Percentiles rank a stretch among this genome's conserved stretches.
These are phyloP conservation scores for Morpho helenor DNA, from an alignment of 2,888 invertebrate species.

Conservation along the genomic window DNA sequence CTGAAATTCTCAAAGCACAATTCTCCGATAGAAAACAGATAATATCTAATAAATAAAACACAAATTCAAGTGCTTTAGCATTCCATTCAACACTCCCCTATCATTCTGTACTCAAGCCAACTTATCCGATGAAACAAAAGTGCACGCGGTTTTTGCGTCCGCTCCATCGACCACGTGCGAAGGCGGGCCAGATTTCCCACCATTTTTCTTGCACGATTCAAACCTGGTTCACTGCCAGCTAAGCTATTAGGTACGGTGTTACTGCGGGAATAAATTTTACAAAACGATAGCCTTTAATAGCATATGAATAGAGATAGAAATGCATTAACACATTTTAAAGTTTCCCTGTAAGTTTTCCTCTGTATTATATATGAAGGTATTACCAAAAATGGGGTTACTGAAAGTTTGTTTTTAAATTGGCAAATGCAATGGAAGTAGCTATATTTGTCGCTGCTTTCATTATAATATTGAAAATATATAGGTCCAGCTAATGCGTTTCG, in stretches of 20 bases:
- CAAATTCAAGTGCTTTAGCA: slow-evolving; percentile 12
- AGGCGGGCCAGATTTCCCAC: slow-evolving; percentile 32
- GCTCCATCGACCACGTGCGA: slow-evolving; percentile 21
- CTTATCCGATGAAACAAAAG: slow-evolving; percentile 32
- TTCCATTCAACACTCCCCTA: slow-evolving; percentile 23
- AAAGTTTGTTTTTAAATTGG: slow-evolving; percentile 25
- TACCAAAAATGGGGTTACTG: slow-evolving; percentile 24
- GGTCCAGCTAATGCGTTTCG: slow-evolving; percentile 13
- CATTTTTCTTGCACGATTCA: slow-evolving; percentile 35
- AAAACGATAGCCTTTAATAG: slow-evolving; percentile 15
- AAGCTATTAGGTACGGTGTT: slow-evolving; percentile 29
- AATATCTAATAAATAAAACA: slow-evolving; percentile 9
- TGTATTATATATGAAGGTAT: slow-evolving; percentile 21
- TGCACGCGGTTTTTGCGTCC: slow-evolving; percentile 31
- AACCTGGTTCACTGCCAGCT: slow-evolving; percentile 34
- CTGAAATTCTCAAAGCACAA: not conserved
- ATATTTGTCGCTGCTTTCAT: slow-evolving; percentile 18
- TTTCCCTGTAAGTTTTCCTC: slow-evolving; percentile 1
- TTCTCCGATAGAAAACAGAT: not conserved
- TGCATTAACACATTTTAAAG: slow-evolving; percentile 10
- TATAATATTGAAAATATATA: slow-evolving; percentile 16
- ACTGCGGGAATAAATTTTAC: slow-evolving; percentile 1
- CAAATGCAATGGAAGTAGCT: slow-evolving; percentile 20
- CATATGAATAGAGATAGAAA: slow-evolving; percentile 20
- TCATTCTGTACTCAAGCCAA: slow-evolving; percentile 29